These are phyloP conservation scores for Erebia epiphron DNA, from an alignment of 2,888 invertebrate genomes.

Conservation along the genomic window DNA sequence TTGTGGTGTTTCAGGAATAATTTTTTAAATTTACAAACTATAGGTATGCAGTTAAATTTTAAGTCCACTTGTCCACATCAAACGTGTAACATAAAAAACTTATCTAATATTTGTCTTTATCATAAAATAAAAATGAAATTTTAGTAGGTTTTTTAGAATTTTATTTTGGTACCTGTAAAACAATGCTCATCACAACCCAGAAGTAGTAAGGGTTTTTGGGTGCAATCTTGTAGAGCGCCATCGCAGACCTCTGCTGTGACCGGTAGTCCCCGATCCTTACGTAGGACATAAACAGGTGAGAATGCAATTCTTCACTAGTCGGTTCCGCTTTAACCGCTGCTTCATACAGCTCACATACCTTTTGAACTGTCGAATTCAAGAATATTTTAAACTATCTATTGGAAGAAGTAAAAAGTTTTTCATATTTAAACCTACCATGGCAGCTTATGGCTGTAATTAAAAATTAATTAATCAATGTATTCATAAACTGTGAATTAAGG, in stretches of 20 bases:
- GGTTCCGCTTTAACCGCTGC: conserved; percentile 93
- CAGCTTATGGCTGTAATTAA: too few relatives aligned
- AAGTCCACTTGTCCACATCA: too few relatives aligned
- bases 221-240: conserved; percentile 94
- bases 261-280: conserved; percentile 95
- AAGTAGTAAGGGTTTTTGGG: conserved; percentile 98
- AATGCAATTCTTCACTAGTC: conserved; percentile 94
- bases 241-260: conserved; percentile 94
- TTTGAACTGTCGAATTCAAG: conserved; percentile 85
- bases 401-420: not conserved
- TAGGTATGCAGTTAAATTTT: too few relatives aligned
- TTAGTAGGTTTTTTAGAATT: too few relatives aligned
- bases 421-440: not conserved
- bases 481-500: too few relatives aligned
- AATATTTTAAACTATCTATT: not conserved
- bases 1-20: too few relatives aligned
- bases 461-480: too few relatives aligned
- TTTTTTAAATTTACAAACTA: too few relatives aligned
- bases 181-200: conserved; percentile 98
- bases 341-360: conserved; percentile 95
- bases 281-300: conserved; percentile 97
- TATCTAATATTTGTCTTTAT: too few relatives aligned
- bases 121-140: too few relatives aligned
- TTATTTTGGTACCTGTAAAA: conserved; percentile 89
- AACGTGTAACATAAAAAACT: too few relatives aligned